Base-by-base conservation (phyloP, 2,888 invertebrate genomes). In the Orthosia gothica region DNA sequence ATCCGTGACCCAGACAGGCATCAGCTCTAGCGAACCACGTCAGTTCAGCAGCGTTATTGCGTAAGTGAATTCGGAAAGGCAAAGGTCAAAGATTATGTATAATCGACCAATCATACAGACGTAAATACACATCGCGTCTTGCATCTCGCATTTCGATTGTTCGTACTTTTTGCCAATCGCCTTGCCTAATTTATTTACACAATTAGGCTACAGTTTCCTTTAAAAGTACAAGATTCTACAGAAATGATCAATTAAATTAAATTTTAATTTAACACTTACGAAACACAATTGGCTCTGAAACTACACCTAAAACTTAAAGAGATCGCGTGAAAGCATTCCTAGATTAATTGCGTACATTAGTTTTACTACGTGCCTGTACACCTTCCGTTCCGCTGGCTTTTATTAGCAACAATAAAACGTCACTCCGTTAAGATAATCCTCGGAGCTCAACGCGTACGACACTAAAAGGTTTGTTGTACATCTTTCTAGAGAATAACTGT, bases 391-490 rank as follows among this genome's bases (percentile, higher is more conserved):
- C 82, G 81, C 86, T 85, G 85, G 86, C 76, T 92, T 93, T 93
- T 92, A 93, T 90, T 90, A 87, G 87, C 85, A 85, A 87, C 90
- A 89, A 89, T 93, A 91, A 93, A 93, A 92, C 87, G 89, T 86
- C 88, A 89, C 89, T 89, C 84, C 84, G 84, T 88, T 85, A 81
- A 88, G 86, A 90, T 91, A 90, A 90, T 91, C 89, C 86, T 78
- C 67, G 70, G 75, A 85, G 78, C 84, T 76, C 68, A 66, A 76
- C 81, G 76, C 83, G 76, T 57, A 77, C 62, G 55, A 68, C 61
- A 70, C 70, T 79, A 79, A 81, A 81, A 82, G 79, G 79, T 79
- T 79, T 62, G 74, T 76, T 81, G 70, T 72, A 82, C 63, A 79
- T 67, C 73, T 62, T 68, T 70, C 70, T 74, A 70, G 67, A 74